Evolutionary conservation across 2,888 invertebrate genomes (phyloP), one percentile per base, ranked within the genome.

Genomic region (Notodonta ziczac): DNA sequence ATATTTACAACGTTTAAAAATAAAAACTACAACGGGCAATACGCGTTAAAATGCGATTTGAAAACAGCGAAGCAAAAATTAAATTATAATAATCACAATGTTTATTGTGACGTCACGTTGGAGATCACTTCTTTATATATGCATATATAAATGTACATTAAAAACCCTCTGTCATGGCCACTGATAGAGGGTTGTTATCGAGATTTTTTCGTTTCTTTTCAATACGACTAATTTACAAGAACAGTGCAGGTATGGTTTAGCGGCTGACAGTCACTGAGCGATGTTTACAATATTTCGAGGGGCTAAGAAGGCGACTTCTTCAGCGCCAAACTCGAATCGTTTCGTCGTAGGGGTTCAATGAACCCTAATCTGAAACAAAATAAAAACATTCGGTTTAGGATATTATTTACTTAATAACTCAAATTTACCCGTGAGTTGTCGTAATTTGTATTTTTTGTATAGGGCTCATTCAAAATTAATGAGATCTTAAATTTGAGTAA

Each of bases 81-180:
- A 71, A 65, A 67, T 76, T 75, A 73, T 79, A 78, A 68, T 75
- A 73, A 91, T 91, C 89, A 93, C 92, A 93, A 91, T 85, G 67
- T 69, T 60, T 81, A 85, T 89, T 93, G 93, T 93, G 93, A 93
- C 93, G 93, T 93, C 90, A 93, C 91, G 77, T 86, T 84, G 89
- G 93, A 93, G 93, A 93, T 93, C 93, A 88, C 82, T 84, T 77
- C 86, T 89, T 89, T 88, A 91, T 90, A 91, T 91, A 92, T 92
- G 91, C 90, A 91, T 91, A 93, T 92, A 92, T 90, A 88, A 86
- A 83, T 81, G 80, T 81, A 82, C 81, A 79, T 80, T 80, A 77
- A 80, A 70, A 80, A 74, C 77, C 82, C 83, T 82, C 93, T 86
- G 86, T 83, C 91, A 90, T 91, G 93, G 93, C 93, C 93, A 90